These are phyloP conservation scores for Acomys russatus DNA, from an alignment of 2,797 vertebrate species.

Conservation along the genomic window DNA sequence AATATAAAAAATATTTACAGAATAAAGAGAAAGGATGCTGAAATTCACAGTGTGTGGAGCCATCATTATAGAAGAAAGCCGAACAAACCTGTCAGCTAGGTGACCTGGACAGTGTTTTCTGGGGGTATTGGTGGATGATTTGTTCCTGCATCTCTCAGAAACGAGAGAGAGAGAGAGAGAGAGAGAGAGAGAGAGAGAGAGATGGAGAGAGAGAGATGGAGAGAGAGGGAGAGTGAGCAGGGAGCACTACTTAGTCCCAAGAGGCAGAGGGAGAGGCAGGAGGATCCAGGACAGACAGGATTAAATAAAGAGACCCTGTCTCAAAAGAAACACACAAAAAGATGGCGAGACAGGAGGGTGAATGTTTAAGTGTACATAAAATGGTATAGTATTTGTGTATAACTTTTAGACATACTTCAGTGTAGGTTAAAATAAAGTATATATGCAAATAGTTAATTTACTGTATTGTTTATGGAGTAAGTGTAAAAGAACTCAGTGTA, in stretches of 20 bases:
- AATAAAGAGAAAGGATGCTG: neutral
- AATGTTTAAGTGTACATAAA: neutral
- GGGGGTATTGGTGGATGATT: neutral
- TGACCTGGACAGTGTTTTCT: neutral
- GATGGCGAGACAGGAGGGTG: neutral
- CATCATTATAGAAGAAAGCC: neutral
- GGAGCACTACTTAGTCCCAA: neutral
- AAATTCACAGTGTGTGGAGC: neutral
- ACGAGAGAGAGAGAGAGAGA: neutral
- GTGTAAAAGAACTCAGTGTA: neutral
- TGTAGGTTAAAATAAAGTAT: neutral
- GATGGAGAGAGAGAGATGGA: neutral
- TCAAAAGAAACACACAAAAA: neutral
- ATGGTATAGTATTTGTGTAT: neutral
- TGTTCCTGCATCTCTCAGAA: neutral
- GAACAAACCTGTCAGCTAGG: neutral
- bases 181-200: neutral
- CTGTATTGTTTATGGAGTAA: neutral
- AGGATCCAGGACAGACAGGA: neutral
- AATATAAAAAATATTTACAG: constrained; percentile 42
- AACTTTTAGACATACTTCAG: neutral
- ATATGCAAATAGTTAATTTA: neutral
- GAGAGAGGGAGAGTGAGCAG: too few species aligned
- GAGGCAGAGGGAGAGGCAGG: neutral
- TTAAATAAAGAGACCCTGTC: neutral